Conservation (phyloP, 2,113 vertebrate genomes). For the Ardeotis arabs region DNA sequence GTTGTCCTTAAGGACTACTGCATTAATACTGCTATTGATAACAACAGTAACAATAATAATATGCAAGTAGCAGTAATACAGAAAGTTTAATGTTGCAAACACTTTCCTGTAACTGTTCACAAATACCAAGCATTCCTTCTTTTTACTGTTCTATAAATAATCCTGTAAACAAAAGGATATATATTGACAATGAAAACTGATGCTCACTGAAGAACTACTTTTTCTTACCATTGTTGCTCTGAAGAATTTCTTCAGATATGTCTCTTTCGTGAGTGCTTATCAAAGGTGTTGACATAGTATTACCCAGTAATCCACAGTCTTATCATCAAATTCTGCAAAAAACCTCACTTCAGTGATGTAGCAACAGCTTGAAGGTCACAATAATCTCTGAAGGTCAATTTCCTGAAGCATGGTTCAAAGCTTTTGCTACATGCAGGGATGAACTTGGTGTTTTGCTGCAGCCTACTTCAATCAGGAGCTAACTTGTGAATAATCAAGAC, state of each 20-base stretch:
- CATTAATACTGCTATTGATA: not conserved
- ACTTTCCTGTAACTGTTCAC: not conserved
- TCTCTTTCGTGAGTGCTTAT: constrained; percentile 1
- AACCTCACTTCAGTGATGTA: constrained; percentile 44
- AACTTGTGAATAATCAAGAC: constrained; percentile 80
- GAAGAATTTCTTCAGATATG: not conserved
- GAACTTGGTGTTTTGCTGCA: constrained; percentile 65
- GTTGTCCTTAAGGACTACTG: not conserved
- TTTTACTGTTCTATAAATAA: not conserved
- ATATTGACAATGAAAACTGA: not conserved
- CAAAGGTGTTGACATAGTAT: constrained; percentile 59
- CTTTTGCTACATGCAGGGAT: constrained; percentile 52
- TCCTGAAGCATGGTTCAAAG: constrained; percentile 72
- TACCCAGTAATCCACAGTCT: constrained; percentile 72
- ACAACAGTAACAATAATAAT: not conserved
- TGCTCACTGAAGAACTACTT: not conserved
- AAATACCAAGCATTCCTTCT: not conserved
- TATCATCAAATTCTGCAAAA: constrained; percentile 75
- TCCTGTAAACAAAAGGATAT: not conserved
- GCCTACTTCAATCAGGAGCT: constrained; percentile 79
- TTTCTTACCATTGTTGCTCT: not conserved
- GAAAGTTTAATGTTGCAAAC: not conserved
- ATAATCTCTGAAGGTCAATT: constrained; percentile 84
- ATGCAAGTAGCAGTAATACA: not conserved
- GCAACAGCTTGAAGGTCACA: constrained; percentile 80